Percentiles rank a stretch among this genome's conserved stretches.
Evolutionary conservation across 2,888 invertebrate species (phyloP).

Genomic region (Acleris laterana): DNA sequence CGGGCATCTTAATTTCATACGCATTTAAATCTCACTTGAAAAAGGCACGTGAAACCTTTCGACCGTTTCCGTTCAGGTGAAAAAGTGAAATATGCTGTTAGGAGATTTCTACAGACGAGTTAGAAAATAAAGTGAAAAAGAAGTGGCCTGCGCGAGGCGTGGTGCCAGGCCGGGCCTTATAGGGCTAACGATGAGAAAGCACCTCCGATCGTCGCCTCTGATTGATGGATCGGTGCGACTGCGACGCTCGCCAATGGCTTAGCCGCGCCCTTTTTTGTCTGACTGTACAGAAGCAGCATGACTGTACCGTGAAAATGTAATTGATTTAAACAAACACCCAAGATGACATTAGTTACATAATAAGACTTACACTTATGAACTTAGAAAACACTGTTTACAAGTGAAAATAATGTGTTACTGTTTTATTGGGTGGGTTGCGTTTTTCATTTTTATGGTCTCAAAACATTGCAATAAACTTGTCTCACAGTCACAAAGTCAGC

Average conservation of each 20-base stretch:
- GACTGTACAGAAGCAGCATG: conserved; percentile 37
- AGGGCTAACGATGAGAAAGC: conserved; percentile 85
- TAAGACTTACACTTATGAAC: no score
- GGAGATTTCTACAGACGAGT: conserved; percentile 81
- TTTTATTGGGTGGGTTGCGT: no score
- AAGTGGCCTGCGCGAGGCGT: conserved; percentile 77
- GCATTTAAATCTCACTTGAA: conserved; percentile 62
- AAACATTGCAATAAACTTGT: no score
- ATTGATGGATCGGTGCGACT: conserved; percentile 72
- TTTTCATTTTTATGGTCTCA: no score
- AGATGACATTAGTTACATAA: neutral
- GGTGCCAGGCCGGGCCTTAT: conserved; percentile 74
- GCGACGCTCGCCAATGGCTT: conserved; percentile 40
- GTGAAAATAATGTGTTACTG: no score
- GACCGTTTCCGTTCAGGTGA: conserved; percentile 68
- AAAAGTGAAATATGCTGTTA: conserved; percentile 77
- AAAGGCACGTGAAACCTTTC: conserved; percentile 67
- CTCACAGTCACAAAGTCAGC: no score
- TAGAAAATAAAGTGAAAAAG: conserved; percentile 83
- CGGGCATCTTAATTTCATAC: conserved; percentile 73
- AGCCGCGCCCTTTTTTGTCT: conserved; percentile 46
- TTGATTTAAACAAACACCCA: neutral
- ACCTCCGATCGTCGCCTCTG: conserved; percentile 72
- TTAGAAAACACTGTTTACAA: no score
- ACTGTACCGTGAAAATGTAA: conserved; percentile 19